Percentiles rank a stretch among this genome's conserved stretches.
phyloP scores from a whole-genome alignment of 2,797 vertebrate genomes.

The Scomberomorus guttatus region DNA sequence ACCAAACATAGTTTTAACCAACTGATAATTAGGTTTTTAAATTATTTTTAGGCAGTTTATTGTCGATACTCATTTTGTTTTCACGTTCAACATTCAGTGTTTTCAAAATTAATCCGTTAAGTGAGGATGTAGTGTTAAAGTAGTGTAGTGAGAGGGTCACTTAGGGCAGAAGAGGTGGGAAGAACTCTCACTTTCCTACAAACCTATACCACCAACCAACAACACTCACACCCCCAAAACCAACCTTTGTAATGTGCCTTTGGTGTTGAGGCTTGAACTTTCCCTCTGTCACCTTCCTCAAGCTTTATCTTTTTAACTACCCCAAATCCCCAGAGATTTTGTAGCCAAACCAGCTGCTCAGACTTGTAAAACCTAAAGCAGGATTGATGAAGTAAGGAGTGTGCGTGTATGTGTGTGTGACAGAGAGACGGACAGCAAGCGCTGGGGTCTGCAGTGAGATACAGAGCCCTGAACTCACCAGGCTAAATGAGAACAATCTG shows the following conservation, averaged over 20 bases:
- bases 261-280: conserved; percentile 68
- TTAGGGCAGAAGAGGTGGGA: conserved; percentile 38
- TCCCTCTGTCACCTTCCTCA: conserved; percentile 73
- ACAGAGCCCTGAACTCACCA: conserved; percentile 64
- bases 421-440: conserved; percentile 54
- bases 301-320: conserved; percentile 80
- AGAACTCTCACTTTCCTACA: conserved; percentile 47
- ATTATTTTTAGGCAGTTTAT: not conserved
- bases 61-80: not conserved
- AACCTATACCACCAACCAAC: conserved; percentile 8
- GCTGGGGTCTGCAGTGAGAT: conserved; percentile 57
- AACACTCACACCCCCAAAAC: conserved; percentile 4
- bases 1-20: not conserved
- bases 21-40: not conserved
- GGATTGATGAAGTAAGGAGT: conserved; percentile 67
- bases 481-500: conserved; percentile 86
- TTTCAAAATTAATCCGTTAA: not conserved
- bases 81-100: too few species aligned
- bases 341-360: conserved; percentile 79
- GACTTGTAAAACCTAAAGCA: conserved; percentile 75
- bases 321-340: conserved; percentile 74
- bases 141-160: not conserved
- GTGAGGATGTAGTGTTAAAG: too few species aligned
- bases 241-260: conserved; percentile 37
- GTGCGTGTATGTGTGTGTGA: conserved; percentile 33